Base-by-base conservation (phyloP, 2,113 vertebrate genomes). In the Mola mola region DNA sequence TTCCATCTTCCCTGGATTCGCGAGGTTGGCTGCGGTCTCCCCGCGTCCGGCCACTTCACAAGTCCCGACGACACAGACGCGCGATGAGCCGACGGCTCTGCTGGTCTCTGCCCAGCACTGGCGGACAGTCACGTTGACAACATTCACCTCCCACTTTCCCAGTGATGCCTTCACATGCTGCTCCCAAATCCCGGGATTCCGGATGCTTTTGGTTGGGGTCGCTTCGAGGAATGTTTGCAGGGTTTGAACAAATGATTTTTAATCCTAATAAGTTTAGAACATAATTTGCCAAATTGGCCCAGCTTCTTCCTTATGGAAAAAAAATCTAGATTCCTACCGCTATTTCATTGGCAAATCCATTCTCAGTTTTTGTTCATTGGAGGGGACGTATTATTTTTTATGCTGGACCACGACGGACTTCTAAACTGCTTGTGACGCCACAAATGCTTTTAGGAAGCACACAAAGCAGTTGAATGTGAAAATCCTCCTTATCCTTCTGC, bases 101-200 rank as follows among this genome's bases (percentile, higher is more conserved):
- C 72, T 63, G 62, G 21, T 72, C 73, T 67, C 58, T 51, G 57
- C 75, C 67, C 50, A 68, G 15, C 64, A 43, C 68, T 72, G 25
- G 75, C 62, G 75, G 79, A 83, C 88, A 78, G 83, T 88, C 88
- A 89, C 87, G 80, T 84, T 89, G 81, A 89, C 84, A 90, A 89
- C 84, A 85, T 81, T 70, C 84, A 67, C 88, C 89, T 75, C 88
- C 88, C 88, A 87, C 86, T 89, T 91, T 84, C 81, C 61, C 79
- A 80, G 8, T 72, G 87, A 8, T 82, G 83, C 83, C 12, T 87
- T 85, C 75, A 83, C 0, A 60, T 21, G 25, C 72, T 1, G 17
- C 53, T 56, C 12, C 15, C 6, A 72, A 62, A 66, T 0, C 24
- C 28, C 3, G 53, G n/a, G n/a, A n/a, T n/a, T n/a, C n/a, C n/a